Evolutionary conservation across 2,113 vertebrate genomes (phyloP), one percentile per base, ranked within the genome.

Genomic region (Chlamydotis undulata): DNA sequence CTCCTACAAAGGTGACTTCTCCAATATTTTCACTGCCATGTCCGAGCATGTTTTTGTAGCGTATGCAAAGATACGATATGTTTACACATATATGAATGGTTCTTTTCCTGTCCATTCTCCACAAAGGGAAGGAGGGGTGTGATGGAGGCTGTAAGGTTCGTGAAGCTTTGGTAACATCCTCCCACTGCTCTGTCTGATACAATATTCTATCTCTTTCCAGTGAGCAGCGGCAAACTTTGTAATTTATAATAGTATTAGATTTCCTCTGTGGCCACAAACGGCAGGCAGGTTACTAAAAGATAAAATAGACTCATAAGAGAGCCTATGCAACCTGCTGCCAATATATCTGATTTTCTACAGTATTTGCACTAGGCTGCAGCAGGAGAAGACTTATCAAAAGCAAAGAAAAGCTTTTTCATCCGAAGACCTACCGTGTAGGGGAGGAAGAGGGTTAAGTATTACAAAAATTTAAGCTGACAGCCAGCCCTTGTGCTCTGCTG

Each of bases 401-500:
- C 22, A 56, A 56, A 84, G 50, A 69, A n/a, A 63, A 35, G 4
- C 6, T n/a, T 83, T 71, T 87, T 82, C 52, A 89, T 59, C 41
- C 41, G 50, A 83, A 84, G 49, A 69, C 24, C 74, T 33, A 4
- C 70, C 11, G n/a, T 35, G 28, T 59, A 76, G 45, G 50, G 77
- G 52, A 93, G 65, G 89, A 75, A 87, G 89, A 3, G 94, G 83
- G 96, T 96, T 95, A 96, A 96, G 56, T 43, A 55, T 49, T 76
- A 90, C 63, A 84, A 76, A 78, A 89, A 80, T 64, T 82, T 28
- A 69, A 69, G 77, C 89, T 83, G 83, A 78, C 65, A 87, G 95
- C 80, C 31, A 6, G 88, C 64, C 68, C 76, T 68, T 89, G 86
- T 49, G 80, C 86, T 95, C 73, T 73, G 83, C 77, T 76, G 77